These are phyloP conservation scores for Phortica magna DNA, from an alignment of 2,888 invertebrate genomes.

Conservation along the genomic window DNA sequence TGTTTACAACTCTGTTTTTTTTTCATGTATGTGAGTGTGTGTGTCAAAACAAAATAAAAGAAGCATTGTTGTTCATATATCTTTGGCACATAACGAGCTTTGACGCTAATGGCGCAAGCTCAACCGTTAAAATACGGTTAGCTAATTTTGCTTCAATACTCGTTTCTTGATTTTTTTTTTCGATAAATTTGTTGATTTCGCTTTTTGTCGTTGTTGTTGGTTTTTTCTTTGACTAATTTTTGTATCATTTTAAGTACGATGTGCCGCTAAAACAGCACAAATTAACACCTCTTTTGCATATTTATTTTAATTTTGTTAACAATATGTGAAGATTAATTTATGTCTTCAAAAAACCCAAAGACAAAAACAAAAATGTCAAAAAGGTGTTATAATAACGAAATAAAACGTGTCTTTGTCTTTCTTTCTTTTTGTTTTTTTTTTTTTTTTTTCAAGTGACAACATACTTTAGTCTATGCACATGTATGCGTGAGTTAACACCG, in stretches of 20 bases:
- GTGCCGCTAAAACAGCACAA: slow-evolving; percentile 20
- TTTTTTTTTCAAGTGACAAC: neutral
- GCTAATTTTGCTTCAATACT: slow-evolving; percentile 45
- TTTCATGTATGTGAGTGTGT: no score
- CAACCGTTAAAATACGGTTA: slow-evolving; percentile 56
- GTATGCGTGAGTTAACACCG: no score
- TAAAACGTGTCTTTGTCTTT: neutral
- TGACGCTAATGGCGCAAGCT: slow-evolving; percentile 56
- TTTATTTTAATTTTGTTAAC: slow-evolving; percentile 31
- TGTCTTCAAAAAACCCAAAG: slow-evolving; percentile 8
- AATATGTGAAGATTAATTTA: neutral
- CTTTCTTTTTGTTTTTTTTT: neutral
- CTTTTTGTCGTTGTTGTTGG: neutral
- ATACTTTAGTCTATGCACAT: no score
- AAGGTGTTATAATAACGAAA: slow-evolving; percentile 24
- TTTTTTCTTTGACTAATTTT: slow-evolving; percentile 10
- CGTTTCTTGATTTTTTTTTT: neutral
- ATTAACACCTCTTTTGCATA: slow-evolving; percentile 53
- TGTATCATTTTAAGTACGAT: neutral
- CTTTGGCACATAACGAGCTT: slow-evolving; percentile 49
- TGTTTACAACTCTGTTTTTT: no score
- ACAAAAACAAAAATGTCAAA: slow-evolving; percentile 4
- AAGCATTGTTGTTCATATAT: slow-evolving; percentile 38
- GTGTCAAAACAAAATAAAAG: neutral
- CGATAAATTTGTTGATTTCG: slow-evolving; percentile 19